Percentiles rank a stretch among this genome's conserved stretches.
These are phyloP conservation scores for Leuciscus idus DNA, from an alignment of 2,113 vertebrate genomes.

Conservation along the genomic window DNA sequence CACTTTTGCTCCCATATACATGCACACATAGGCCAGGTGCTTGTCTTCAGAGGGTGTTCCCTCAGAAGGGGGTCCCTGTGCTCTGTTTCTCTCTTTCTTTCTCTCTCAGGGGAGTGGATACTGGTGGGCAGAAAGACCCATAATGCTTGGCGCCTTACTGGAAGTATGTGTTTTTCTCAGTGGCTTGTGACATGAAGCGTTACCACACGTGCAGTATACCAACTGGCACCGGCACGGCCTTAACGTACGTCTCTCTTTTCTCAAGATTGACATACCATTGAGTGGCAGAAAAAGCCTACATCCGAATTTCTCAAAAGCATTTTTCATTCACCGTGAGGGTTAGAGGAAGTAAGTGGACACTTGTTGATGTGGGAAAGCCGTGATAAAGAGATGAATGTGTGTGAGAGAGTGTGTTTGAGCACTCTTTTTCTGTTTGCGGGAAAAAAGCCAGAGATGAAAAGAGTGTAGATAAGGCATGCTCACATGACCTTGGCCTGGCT, in stretches of 20 bases:
- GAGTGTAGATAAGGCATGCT: conserved; percentile 49
- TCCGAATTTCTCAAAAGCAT: neutral
- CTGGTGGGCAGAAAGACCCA: conserved; percentile 24
- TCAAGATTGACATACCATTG: neutral
- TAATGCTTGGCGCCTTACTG: conserved; percentile 58
- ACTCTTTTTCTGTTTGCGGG: neutral
- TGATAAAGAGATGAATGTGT: conserved; percentile 29
- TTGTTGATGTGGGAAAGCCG: conserved; percentile 43
- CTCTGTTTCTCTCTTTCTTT: neutral
- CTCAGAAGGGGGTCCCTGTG: conserved; percentile 37
- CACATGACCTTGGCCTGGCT: conserved; percentile 50
- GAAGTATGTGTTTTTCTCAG: conserved; percentile 70
- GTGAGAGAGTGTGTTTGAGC: neutral
- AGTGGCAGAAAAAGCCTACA: neutral
- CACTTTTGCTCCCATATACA: conserved; percentile 17
- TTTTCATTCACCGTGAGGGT: neutral
- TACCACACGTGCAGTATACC: conserved; percentile 59
- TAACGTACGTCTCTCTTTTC: neutral
- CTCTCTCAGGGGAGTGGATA: conserved; percentile 58
- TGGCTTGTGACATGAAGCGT: conserved; percentile 67
- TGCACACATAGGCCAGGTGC: conserved; percentile 18
- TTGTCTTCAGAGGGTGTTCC: neutral
- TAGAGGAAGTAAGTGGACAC: conserved; percentile 7
- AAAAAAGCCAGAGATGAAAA: conserved; percentile 16
- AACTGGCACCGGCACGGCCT: conserved; percentile 39